A percentile compares a stretch with the other conserved stretches of the same genome.
phyloP scores from a whole-genome alignment of 2,113 vertebrate genomes.

The Neoarius graeffei region DNA sequence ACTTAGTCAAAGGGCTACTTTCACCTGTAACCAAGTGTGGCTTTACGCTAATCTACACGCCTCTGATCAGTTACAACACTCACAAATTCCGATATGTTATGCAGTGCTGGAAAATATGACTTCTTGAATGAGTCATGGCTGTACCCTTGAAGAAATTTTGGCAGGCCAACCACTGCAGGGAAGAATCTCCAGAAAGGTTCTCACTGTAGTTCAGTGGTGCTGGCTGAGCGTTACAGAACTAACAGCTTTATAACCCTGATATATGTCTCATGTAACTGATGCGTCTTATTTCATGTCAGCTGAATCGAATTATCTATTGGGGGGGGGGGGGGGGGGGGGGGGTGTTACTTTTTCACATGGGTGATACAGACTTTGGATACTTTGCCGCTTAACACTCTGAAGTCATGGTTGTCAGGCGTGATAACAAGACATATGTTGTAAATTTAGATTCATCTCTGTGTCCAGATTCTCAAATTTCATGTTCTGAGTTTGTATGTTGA shows the following conservation, averaged over 20 bases:
- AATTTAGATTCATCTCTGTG: neutral
- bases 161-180: neutral
- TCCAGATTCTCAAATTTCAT: neutral
- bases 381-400: neutral
- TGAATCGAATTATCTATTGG: neutral
- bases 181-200: neutral
- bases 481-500: no score
- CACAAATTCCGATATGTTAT: neutral
- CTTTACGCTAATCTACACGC: neutral
- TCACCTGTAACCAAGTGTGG: neutral
- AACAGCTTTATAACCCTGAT: neutral
- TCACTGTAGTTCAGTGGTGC: neutral
- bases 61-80: neutral
- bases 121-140: neutral
- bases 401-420: neutral
- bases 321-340: neutral
- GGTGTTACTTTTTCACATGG: neutral
- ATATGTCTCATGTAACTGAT: neutral
- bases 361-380: neutral
- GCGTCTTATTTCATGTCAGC: neutral
- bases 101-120: slow-evolving; percentile 5
- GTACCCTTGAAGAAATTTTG: neutral
- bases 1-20: neutral
- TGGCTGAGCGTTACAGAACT: neutral
- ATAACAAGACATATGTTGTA: neutral